Evolutionary conservation across 2,113 vertebrate species (phyloP).

Genomic region (Ivindomyrus marchei): DNA sequence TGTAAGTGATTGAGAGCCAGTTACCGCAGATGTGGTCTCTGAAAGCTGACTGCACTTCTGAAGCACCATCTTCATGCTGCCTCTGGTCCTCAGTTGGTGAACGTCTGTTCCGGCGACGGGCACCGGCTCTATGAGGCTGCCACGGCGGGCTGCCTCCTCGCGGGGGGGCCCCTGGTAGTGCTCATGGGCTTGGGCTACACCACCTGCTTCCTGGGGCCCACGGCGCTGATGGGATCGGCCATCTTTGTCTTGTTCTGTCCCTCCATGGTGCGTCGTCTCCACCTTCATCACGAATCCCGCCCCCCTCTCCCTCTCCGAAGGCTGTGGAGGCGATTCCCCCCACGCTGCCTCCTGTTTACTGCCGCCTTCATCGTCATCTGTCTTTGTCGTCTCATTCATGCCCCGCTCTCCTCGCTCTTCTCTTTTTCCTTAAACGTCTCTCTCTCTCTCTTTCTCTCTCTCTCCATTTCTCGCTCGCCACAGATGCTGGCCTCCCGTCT

Average conservation of each 20-base stretch:
- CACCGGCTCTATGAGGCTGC: conserved; percentile 65
- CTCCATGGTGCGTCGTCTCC: conserved; percentile 53
- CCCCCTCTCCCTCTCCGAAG: background rate
- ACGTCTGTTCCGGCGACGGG: conserved; percentile 71
- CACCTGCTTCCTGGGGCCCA: conserved; percentile 61
- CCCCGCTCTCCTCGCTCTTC: conserved; percentile 34
- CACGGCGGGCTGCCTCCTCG: conserved; percentile 58
- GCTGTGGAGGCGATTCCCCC: background rate
- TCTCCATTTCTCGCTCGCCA: conserved; percentile 19
- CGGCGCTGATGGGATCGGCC: conserved; percentile 64
- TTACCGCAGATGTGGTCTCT: background rate
- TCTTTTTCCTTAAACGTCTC: background rate
- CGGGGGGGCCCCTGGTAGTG: conserved; percentile 62
- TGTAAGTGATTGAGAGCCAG: background rate
- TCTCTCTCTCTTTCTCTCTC: conserved; percentile 40
- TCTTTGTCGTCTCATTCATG: background rate
- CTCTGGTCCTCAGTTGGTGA: conserved; percentile 55
- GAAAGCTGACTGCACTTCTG: background rate
- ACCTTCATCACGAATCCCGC: background rate
- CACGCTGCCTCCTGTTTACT: background rate
- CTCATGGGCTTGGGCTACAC: conserved; percentile 64
- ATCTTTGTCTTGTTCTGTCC: conserved; percentile 70
- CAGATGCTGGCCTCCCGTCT: conserved; percentile 68
- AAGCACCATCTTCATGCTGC: background rate
- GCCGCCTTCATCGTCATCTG: background rate